phyloP scores from a whole-genome alignment of 1,140 invertebrate genomes.

The Cydia amplana region DNA sequence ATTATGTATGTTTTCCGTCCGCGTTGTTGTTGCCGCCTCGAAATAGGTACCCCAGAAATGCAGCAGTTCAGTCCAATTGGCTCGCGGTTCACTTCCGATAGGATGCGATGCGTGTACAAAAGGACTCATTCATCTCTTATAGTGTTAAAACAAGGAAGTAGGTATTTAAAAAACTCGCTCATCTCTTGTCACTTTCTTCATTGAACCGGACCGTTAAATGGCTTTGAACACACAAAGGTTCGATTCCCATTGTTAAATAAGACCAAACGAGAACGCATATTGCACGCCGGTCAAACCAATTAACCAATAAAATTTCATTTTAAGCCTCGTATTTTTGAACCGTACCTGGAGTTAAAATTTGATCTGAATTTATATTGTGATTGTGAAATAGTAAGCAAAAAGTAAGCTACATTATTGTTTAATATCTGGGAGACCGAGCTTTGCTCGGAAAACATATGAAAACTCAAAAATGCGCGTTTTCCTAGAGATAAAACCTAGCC shows the following conservation, averaged over 20 bases:
- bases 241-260: conserved; percentile 24
- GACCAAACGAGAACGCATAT: conserved; percentile 18
- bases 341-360: not conserved
- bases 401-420: too few relatives aligned
- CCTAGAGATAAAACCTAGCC: too few relatives aligned
- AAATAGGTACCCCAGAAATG: too few relatives aligned
- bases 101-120: too few relatives aligned
- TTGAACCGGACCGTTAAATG: conserved; percentile 8
- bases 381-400: not conserved
- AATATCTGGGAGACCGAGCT: too few relatives aligned
- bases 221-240: conserved; percentile 24
- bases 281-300: conserved; percentile 17
- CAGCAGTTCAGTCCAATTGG: too few relatives aligned
- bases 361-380: not conserved
- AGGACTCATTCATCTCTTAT: too few relatives aligned
- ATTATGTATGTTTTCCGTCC: too few relatives aligned
- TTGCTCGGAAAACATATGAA: too few relatives aligned
- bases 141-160: not conserved
- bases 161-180: not conserved
- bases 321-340: not conserved
- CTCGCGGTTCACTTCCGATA: too few relatives aligned
- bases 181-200: not conserved
- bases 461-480: too few relatives aligned
- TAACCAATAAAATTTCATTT: conserved; percentile 10
- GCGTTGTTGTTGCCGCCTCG: too few relatives aligned